Conservation (phyloP, 1,140 invertebrate species). For the Gryllus bimaculatus region DNA sequence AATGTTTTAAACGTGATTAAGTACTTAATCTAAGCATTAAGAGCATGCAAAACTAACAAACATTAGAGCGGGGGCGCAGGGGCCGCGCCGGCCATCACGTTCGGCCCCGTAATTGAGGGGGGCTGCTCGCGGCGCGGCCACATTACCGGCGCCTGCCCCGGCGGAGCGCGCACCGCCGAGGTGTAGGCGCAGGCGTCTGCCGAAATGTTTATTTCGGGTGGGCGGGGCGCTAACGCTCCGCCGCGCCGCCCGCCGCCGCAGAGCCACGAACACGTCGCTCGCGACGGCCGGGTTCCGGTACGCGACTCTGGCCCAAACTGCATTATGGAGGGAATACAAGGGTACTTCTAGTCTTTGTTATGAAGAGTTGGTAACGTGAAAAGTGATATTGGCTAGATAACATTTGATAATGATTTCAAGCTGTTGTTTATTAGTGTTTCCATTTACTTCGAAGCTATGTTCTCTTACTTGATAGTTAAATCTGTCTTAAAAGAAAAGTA, state of each 20-base stretch:
- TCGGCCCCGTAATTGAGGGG: neutral
- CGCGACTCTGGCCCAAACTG: no score
- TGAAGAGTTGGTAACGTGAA: no score
- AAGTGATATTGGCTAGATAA: no score
- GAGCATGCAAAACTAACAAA: conserved; percentile 4
- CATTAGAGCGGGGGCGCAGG: neutral
- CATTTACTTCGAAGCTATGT: no score
- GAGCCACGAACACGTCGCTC: neutral
- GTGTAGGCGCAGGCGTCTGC: neutral
- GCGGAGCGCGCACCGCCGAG: neutral
- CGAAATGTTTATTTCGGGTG: neutral
- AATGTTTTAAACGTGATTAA: conserved; percentile 6
- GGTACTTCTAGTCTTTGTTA: no score
- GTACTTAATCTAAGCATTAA: conserved; percentile 1
- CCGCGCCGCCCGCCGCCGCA: neutral
- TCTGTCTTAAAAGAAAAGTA: no score
- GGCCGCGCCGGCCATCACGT: neutral
- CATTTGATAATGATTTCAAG: no score
- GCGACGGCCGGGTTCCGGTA: no score
- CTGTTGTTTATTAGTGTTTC: no score
- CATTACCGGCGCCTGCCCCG: neutral
- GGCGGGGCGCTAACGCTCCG: neutral
- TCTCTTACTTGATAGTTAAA: no score
- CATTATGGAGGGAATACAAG: no score
- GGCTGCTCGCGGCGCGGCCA: neutral